Evolutionary conservation across 2,113 vertebrate genomes (phyloP), one percentile per base, ranked within the genome.

Genomic region (Chionodraco myersi): DNA sequence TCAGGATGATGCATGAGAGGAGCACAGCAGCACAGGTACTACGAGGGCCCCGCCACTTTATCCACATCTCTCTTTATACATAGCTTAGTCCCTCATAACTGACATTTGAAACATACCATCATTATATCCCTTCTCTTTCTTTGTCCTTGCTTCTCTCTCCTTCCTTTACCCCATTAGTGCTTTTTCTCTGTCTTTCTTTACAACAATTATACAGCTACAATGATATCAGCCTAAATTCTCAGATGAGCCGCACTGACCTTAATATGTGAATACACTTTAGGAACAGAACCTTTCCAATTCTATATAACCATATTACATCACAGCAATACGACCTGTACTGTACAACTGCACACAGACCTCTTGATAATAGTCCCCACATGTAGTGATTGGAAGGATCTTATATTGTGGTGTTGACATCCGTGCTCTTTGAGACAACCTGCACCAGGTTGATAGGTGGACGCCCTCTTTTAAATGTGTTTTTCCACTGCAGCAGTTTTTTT

Each of bases 1-100:
- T 84, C 78, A 79, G 82, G 80, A 86, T 92, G 92, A 94, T 92
- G 83, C 87, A 93, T 91, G 74, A 82, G 69, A 34, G 34, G 64
- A 89, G 69, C 86, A 73, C 85, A 76, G 71, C 21, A 62, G 76
- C 77, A 68, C 67, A 77, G 68, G 80, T 85, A 75, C 34, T 48
- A 10, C 4, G 4, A 66, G 12, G 4, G 3, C 49, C 54, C 57
- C 12, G 1, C 52, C 16, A n/a, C 54, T 68, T 34, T 16, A 21
- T 56, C 51, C 41, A 18, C 10, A 14, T 47, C 56, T 49, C 44
- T 57, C 49, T 73, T 61, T 14, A 23, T 63, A 21, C 61, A 5
- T 69, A 18, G 48, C 58, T n/a, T 16, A 67, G n/a, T 77, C 67
- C 57, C 44, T 73, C 12, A n/a, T 58, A 63, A 44, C 62, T 59